Base-by-base conservation (phyloP, 2,888 invertebrate genomes). In the Cabera pusaria region DNA sequence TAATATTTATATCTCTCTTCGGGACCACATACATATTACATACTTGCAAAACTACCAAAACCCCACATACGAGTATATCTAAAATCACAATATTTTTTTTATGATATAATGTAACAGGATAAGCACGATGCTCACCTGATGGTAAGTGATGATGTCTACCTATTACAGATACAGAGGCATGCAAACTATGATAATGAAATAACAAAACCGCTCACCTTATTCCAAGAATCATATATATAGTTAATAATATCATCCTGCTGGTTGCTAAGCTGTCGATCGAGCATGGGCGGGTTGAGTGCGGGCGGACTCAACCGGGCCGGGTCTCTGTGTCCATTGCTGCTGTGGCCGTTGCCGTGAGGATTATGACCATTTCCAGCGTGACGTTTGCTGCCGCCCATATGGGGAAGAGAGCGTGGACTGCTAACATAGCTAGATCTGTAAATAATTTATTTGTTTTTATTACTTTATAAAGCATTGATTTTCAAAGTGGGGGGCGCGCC, bases 201-300 rank as follows among this genome's bases (percentile, higher is more conserved):
- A n/a, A n/a, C n/a, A n/a, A n/a, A n/a, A n/a, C n/a, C n/a, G n/a
- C 32, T 25, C 11, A 93, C 93, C 89, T 92, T 92, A 73, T 90
- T 92, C 94, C 94, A 94, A 38, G 93, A 94, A 56, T 95, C 95
- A 68, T 91, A 93, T 53, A 95, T 94, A 66, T 94, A 96, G 67
- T 92, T 93, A 55, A 95, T 94, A 63, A 95, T 85, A 74, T 95
- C 95, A 66, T 95, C 95, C 57, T 95, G 95, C 53, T 93, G 93
- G 22, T 89, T 75, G 22, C 46, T 33, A 19, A 50, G 46, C 28
- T 40, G 40, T 1, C 40, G 22, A 9, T 56, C 62, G 1, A 64
- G 48, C 20, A 57, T 53, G 6, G 65, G 69, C 2, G 68, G 62
- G 0, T 53, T 52, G 52, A 75, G 79, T 23, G 72, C 77, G 0